Conservation (phyloP, 2,888 invertebrate genomes). For the Elgonia sp. region DNA sequence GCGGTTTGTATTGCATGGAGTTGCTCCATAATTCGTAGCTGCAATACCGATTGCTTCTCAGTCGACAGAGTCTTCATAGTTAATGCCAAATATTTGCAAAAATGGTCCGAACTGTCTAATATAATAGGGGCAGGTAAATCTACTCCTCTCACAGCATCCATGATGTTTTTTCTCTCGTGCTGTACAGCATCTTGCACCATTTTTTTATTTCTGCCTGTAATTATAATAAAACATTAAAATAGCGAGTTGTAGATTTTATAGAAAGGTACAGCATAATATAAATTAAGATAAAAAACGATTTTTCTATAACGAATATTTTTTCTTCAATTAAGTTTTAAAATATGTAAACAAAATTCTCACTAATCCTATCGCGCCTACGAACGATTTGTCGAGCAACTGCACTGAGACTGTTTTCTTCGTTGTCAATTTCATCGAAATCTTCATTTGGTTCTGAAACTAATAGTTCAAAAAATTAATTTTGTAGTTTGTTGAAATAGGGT, state of each 20-base stretch:
- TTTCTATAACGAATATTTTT: no score
- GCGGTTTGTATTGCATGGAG: no score
- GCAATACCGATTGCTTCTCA: no score
- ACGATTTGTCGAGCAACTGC: not conserved
- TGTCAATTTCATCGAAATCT: not conserved
- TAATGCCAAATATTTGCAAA: not conserved
- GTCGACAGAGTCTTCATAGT: no score
- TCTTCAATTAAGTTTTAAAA: not conserved
- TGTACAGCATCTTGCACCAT: not conserved
- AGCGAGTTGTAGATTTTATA: not conserved
- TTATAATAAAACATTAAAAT: not conserved
- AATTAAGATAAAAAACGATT: no score
- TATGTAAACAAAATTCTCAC: not conserved
- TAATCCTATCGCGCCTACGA: not conserved
- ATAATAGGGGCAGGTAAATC: not conserved
- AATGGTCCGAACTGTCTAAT: not conserved
- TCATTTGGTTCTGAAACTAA: not conserved
- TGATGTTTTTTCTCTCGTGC: not conserved
- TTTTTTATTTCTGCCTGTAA: not conserved
- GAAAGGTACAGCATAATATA: not conserved
- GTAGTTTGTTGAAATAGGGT: no score
- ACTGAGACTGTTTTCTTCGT: not conserved
- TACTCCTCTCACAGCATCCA: not conserved
- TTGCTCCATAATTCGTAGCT: no score
- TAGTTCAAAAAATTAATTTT: no score